Evolutionary conservation across 2,888 invertebrate species (phyloP).

Genomic region (Tetrapedia diversipes): DNA sequence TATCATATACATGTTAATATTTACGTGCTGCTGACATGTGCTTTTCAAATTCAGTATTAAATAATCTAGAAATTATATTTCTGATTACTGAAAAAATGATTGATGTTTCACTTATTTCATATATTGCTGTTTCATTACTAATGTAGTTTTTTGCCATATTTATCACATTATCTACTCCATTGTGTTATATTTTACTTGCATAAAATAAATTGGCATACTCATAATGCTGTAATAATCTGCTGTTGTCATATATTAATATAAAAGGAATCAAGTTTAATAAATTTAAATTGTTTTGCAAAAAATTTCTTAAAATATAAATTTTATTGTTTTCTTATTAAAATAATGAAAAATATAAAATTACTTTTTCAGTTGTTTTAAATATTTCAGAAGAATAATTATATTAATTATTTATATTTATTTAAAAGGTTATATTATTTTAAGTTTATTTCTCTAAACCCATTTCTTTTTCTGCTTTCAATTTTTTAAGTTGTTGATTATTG

Average conservation of each 20-base stretch:
- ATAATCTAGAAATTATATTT: not conserved
- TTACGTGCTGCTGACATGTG: constrained; percentile 2
- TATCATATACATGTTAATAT: constrained; percentile 1
- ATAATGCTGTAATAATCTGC: not conserved
- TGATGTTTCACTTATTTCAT: not conserved
- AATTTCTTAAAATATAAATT: too few relatives aligned
- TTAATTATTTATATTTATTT: not conserved
- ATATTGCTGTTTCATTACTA: not conserved
- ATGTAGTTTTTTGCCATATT: not conserved
- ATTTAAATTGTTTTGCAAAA: not conserved
- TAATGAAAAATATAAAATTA: not conserved
- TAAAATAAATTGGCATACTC: not conserved
- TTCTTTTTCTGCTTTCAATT: not conserved
- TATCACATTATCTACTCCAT: not conserved
- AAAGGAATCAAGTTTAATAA: not conserved
- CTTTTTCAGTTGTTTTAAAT: too few relatives aligned
- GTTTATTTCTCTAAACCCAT: not conserved
- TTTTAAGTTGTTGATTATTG: not conserved
- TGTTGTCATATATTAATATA: not conserved
- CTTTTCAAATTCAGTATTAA: not conserved
- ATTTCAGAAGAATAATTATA: too few relatives aligned
- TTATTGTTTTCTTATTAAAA: too few relatives aligned
- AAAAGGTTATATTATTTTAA: not conserved
- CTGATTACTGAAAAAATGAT: constrained; percentile 2
- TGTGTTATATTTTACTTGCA: constrained; percentile 9